phyloP scores from a whole-genome alignment of 2,888 invertebrate species.

The Galerucella pusilla region DNA sequence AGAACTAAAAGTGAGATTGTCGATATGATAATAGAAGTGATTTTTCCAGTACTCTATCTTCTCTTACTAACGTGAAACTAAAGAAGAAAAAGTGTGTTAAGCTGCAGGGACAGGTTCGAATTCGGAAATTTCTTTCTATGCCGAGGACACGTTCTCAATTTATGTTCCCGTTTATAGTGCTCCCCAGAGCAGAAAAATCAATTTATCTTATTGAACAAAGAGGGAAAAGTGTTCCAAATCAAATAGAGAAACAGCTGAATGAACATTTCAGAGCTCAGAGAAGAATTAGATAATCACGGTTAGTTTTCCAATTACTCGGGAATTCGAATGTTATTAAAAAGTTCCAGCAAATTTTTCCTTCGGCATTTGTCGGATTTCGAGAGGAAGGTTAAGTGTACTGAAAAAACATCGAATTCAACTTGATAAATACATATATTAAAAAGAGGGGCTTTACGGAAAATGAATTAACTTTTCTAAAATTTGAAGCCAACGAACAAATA shows the following conservation, averaged over 20 bases:
- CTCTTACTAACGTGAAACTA: constrained; percentile 17
- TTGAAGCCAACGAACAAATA: background rate
- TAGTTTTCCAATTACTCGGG: constrained; percentile 31
- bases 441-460: too few relatives aligned
- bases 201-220: constrained; percentile 39
- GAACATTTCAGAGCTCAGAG: constrained; percentile 26
- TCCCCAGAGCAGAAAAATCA: constrained; percentile 42
- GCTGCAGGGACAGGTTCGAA: constrained; percentile 34
- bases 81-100: constrained; percentile 32
- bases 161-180: constrained; percentile 39
- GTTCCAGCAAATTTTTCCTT: constrained; percentile 10
- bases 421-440: background rate
- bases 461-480: too few relatives aligned
- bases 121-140: constrained; percentile 33
- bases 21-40: constrained; percentile 25
- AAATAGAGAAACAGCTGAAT: constrained; percentile 35
- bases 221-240: constrained; percentile 33
- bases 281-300: constrained; percentile 32
- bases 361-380: background rate
- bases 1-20: constrained; percentile 1
- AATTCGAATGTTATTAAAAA: constrained; percentile 19
- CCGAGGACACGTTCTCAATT: constrained; percentile 41
- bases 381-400: background rate
- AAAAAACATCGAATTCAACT: background rate
- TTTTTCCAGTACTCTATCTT: constrained; percentile 35